Percentiles rank a stretch among this genome's conserved stretches.
These are phyloP conservation scores for Masnerella sp. DNA, from an alignment of 2,888 invertebrate species.

Conservation along the genomic window DNA sequence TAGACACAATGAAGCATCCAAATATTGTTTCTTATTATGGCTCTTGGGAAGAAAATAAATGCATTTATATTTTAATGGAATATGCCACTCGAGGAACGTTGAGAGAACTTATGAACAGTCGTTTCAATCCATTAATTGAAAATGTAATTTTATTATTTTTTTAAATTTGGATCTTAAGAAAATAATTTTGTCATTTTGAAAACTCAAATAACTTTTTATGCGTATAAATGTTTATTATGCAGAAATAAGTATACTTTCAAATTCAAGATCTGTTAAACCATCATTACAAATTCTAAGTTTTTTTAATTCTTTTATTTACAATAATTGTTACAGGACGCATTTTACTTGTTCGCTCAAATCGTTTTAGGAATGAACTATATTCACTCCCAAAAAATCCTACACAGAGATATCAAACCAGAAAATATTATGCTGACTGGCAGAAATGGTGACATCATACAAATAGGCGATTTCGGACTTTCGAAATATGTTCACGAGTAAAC, in stretches of 20 bases:
- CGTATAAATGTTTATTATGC: too few relatives aligned
- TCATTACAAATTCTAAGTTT: not conserved
- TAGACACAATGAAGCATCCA: conserved; percentile 72
- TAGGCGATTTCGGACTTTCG: conserved; percentile 92
- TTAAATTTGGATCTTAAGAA: too few relatives aligned
- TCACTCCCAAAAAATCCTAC: conserved; percentile 87
- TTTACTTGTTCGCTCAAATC: conserved; percentile 77
- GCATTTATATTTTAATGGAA: conserved; percentile 88
- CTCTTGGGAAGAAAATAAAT: conserved; percentile 69
- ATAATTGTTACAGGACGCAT: conserved; percentile 69
- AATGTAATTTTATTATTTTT: too few relatives aligned
- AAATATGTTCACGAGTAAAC: conserved; percentile 79
- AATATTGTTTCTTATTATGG: conserved; percentile 73
- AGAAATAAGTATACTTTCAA: too few relatives aligned
- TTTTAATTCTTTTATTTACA: conserved; percentile 1
- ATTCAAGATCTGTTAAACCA: too few relatives aligned
- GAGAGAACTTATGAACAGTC: conserved; percentile 82
- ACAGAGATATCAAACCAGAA: conserved; percentile 90
- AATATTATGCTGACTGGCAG: conserved; percentile 88
- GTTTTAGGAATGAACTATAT: conserved; percentile 88
- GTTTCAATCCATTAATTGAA: conserved; percentile 67
- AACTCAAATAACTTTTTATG: too few relatives aligned
- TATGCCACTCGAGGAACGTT: conserved; percentile 89
- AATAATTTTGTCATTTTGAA: too few relatives aligned
- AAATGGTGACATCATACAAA: conserved; percentile 84